These are phyloP conservation scores for Gallinago nigripennis DNA, from an alignment of 2,797 vertebrate species.

Conservation along the genomic window DNA sequence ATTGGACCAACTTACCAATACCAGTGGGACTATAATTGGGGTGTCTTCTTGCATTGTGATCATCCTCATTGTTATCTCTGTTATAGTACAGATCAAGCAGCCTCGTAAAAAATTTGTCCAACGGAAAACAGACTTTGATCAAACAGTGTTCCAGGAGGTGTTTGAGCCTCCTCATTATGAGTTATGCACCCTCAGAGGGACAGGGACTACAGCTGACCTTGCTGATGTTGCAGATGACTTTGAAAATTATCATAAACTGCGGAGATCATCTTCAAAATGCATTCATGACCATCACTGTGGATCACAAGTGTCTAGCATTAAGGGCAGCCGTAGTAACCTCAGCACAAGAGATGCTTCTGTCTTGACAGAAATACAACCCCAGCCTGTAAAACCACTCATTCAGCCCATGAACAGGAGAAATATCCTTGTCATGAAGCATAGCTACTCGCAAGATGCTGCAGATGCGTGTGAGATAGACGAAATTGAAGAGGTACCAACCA, in stretches of 20 bases:
- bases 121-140: constrained; percentile 93
- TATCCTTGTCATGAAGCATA: constrained; percentile 99
- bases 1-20: constrained; percentile 98
- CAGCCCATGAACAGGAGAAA: constrained; percentile 90
- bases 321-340: constrained; percentile 91
- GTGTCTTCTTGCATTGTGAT: constrained; percentile 96
- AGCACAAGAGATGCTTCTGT: constrained; percentile 87
- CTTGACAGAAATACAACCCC: constrained; percentile 88
- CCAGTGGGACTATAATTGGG: constrained; percentile 95
- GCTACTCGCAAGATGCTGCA: constrained; percentile 93
- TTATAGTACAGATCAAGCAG: constrained; percentile 98
- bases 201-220: constrained; percentile 87
- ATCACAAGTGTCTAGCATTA: constrained; percentile 86
- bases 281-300: constrained; percentile 98
- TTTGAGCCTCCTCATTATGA: constrained; percentile 98
- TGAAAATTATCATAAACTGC: constrained; percentile 93
- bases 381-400: constrained; percentile 85
- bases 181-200: constrained; percentile 91
- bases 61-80: constrained; percentile 92
- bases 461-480: constrained; percentile 93
- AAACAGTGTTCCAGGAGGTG: constrained; percentile 98
- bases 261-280: constrained; percentile 94
- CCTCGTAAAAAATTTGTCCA: constrained; percentile 97
- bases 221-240: constrained; percentile 94
- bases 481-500: constrained; percentile 97